These are phyloP conservation scores for Paraplagusia blochii DNA, from an alignment of 2,113 vertebrate species.

Conservation along the genomic window DNA sequence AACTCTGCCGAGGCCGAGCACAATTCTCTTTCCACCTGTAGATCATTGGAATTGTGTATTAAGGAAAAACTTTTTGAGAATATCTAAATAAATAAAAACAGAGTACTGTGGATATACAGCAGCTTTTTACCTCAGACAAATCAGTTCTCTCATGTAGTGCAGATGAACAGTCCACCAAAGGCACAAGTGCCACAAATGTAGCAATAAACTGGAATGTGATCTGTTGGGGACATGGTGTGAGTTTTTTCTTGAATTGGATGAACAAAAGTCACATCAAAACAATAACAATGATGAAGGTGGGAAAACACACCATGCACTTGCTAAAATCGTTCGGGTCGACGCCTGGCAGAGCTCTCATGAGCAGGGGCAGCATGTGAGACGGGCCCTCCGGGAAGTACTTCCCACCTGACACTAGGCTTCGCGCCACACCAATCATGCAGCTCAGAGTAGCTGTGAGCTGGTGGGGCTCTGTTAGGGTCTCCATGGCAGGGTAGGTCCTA, in stretches of 20 bases:
- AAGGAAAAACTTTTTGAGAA: neutral
- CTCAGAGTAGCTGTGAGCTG: slow-evolving; percentile 97
- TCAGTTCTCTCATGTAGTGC: slow-evolving; percentile 89
- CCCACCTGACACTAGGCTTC: slow-evolving; percentile 90
- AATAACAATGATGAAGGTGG: neutral
- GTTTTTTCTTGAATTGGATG: neutral
- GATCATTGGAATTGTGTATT: neutral
- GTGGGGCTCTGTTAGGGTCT: slow-evolving; percentile 96
- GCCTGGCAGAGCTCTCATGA: slow-evolving; percentile 96
- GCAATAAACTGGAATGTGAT: slow-evolving; percentile 99
- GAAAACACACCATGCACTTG: slow-evolving; percentile 92
- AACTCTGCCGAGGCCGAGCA: slow-evolving; percentile 97
- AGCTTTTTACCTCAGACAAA: slow-evolving; percentile 84
- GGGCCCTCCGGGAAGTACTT: slow-evolving; percentile 92
- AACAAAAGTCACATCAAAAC: neutral
- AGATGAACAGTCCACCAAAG: slow-evolving; percentile 99
- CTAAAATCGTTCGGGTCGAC: slow-evolving; percentile 99
- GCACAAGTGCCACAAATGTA: slow-evolving; percentile 98
- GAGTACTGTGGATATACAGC: neutral
- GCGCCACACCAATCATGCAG: slow-evolving; percentile 96
- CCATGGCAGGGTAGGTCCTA: slow-evolving; percentile 95
- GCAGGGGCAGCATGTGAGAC: slow-evolving; percentile 94
- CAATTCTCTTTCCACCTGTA: slow-evolving; percentile 92
- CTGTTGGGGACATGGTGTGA: slow-evolving; percentile 69
- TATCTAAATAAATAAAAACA: neutral